Conservation (phyloP, 2,113 vertebrate species). For the Syrmaticus mikado region DNA sequence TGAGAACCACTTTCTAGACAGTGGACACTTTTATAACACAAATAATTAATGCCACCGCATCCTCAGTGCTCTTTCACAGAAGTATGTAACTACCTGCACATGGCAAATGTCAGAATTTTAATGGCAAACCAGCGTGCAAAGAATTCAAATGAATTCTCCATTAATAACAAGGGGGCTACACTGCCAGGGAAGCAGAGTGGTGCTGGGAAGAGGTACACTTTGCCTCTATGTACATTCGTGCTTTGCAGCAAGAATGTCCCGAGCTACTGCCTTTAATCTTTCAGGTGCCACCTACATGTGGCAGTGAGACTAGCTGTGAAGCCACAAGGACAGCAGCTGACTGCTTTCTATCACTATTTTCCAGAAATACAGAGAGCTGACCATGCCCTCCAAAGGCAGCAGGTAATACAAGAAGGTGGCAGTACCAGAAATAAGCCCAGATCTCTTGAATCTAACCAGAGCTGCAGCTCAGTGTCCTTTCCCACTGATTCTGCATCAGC, state of each 20-base stretch:
- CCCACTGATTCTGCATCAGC: background rate
- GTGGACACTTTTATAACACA: background rate
- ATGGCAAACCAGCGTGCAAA: background rate
- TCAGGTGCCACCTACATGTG: background rate
- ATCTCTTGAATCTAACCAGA: background rate
- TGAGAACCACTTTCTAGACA: background rate
- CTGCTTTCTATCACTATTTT: background rate
- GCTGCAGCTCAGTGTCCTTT: background rate
- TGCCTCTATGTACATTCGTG: accelerated
- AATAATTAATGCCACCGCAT: constrained; percentile 25
- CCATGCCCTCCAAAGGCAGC: background rate
- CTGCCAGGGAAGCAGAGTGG: background rate
- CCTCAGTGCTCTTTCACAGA: constrained; percentile 17
- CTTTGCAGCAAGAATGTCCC: background rate
- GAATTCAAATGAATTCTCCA: constrained; percentile 25
- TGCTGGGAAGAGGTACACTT: accelerated
- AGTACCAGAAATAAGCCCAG: background rate
- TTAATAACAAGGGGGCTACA: background rate
- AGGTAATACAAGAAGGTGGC: background rate
- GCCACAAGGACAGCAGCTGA: background rate
- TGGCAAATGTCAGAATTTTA: constrained; percentile 48
- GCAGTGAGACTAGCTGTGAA: background rate
- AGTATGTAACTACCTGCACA: constrained; percentile 10
- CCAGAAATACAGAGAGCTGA: background rate
- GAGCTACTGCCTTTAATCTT: background rate